phyloP scores from a whole-genome alignment of 2,113 vertebrate species.

The Oryzias celebensis region DNA sequence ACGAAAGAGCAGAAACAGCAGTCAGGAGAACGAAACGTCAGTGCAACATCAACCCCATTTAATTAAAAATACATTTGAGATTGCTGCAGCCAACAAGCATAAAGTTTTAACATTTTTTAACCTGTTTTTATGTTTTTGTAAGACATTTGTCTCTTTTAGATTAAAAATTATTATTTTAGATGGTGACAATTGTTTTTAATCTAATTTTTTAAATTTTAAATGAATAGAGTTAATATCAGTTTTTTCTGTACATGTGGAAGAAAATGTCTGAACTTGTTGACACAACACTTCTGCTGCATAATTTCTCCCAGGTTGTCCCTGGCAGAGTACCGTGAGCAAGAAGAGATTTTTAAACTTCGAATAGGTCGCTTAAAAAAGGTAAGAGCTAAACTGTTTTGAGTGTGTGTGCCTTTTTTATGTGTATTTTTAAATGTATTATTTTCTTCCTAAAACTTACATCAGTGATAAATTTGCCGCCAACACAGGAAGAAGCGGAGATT shows the following conservation, averaged over 20 bases:
- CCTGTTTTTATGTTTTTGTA: too few relatives aligned
- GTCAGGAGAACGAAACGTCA: conserved; percentile 91
- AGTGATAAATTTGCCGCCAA: conserved; percentile 1
- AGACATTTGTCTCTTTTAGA: too few relatives aligned
- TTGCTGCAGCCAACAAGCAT: neutral
- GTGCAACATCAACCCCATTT: conserved; percentile 19
- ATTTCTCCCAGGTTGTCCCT: conserved; percentile 83
- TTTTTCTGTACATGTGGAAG: neutral
- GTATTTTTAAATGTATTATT: neutral
- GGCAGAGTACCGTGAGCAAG: conserved; percentile 95
- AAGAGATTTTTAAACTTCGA: conserved; percentile 95
- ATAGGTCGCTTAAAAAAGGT: conserved; percentile 96
- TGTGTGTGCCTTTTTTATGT: neutral
- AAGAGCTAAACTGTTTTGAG: neutral
- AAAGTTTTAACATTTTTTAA: too few relatives aligned
- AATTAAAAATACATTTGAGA: neutral
- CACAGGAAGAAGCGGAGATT: conserved; percentile 93
- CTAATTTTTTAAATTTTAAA: too few relatives aligned
- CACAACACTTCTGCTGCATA: neutral
- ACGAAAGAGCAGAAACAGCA: conserved; percentile 90
- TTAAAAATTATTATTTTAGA: too few relatives aligned
- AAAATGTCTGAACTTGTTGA: neutral
- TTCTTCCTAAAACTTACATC: neutral
- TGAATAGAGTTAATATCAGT: too few relatives aligned
- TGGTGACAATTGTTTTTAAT: too few relatives aligned